A percentile compares a stretch with the other conserved stretches of the same genome.
Conservation (phyloP, 1,140 invertebrate species). For the Aphaenogaster ashmeadi region DNA sequence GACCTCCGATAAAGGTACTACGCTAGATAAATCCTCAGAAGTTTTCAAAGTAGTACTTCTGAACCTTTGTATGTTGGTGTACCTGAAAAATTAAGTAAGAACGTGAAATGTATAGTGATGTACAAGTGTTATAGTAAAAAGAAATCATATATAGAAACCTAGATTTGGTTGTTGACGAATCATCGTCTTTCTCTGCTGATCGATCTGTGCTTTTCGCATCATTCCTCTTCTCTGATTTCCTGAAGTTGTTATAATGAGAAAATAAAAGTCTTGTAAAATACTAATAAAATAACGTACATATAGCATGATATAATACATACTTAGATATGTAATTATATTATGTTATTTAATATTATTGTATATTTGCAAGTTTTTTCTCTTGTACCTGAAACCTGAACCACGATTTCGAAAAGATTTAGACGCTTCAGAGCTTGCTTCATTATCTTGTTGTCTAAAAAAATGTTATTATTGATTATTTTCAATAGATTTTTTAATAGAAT, state of each 20-base stretch:
- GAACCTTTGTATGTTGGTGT: slow-evolving; percentile 86
- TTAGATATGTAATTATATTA: not conserved
- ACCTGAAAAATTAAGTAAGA: slow-evolving; percentile 79
- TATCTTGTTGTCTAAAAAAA: slow-evolving; percentile 46
- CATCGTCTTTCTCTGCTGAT: slow-evolving; percentile 63
- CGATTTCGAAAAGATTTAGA: slow-evolving; percentile 38
- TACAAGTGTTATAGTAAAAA: not conserved
- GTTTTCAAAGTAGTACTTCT: slow-evolving; percentile 82
- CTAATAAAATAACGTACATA: not conserved
- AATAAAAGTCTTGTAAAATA: slow-evolving; percentile 14
- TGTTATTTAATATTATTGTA: not conserved
- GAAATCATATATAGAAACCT: slow-evolving; percentile 74
- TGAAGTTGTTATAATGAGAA: slow-evolving; percentile 32
- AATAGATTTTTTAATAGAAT: not conserved
- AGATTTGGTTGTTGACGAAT: slow-evolving; percentile 75
- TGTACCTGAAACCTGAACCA: slow-evolving; percentile 38
- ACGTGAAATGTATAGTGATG: not conserved
- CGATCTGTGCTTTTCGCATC: slow-evolving; percentile 33
- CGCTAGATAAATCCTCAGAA: slow-evolving; percentile 19
- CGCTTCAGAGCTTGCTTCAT: slow-evolving; percentile 31
- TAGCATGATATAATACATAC: not conserved
- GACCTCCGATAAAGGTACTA: not conserved
- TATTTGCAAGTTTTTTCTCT: not conserved
- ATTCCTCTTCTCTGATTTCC: slow-evolving; percentile 13
- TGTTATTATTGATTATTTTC: not conserved